Base-by-base conservation (phyloP, 2,113 vertebrate species). In the Eublepharis macularius region DNA sequence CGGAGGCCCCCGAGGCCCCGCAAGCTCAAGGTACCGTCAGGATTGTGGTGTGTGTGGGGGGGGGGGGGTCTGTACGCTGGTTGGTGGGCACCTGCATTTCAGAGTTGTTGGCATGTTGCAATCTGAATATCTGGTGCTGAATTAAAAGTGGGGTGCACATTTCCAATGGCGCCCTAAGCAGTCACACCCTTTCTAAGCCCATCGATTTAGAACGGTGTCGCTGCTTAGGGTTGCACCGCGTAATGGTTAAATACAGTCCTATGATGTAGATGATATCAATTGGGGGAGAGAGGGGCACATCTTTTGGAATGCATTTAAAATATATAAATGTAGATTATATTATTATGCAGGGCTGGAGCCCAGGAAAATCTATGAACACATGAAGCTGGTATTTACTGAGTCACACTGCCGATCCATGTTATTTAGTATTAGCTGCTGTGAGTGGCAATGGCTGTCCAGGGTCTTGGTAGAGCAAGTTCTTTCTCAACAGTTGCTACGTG, bases 21-120 rank as follows among this genome's bases (percentile, higher is more conserved):
- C 92, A 95, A 94, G 84, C 93, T 95, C 89, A 95, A 95, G 94
- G 94, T 95, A 95, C 91, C 87, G 86, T 87, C 83, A 82, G 39
- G 11, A 54, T 16, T 14, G 11, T 5, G 24, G 36, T 16, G 91
- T 10, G 63, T 39, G 26, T 17, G 43, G 91, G 88, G 91, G 86
- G 84, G 78, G 79, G 84, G 63, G 75, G 36, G 36, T 51, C 26
- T 26, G 80, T 76, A 66, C 60, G 36, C 34, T 17, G 85, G n/a
- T 34, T 6, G 32, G 57, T 16, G 65, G 21, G 7, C 4, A 3
- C n/a, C 26, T 69, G 24, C 63, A 29, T 66, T 65, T 39, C 41
- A 45, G 72, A 49, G 51, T 19, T 26, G 60, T 32, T 36, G 39
- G 19, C 19, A n/a, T n/a, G 34, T 29, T 45, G 29, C 63, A 68